Percentiles rank a stretch among this genome's conserved stretches.
Conservation (phyloP, 1,140 invertebrate genomes). For the Tetramorium alpestre region DNA sequence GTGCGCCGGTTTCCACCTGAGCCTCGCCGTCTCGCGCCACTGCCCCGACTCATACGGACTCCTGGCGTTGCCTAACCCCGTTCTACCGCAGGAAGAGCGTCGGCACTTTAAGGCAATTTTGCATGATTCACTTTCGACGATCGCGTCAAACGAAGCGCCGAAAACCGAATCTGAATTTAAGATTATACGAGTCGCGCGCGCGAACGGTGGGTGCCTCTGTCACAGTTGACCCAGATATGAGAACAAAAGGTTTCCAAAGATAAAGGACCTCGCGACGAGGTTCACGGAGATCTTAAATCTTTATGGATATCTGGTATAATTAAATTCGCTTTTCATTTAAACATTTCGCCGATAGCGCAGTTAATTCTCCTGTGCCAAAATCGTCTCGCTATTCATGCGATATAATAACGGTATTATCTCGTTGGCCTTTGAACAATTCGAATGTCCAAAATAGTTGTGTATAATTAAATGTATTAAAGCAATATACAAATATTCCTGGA, state of each 20-base stretch:
- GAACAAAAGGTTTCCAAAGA: constrained; percentile 31
- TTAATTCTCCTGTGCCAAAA: not conserved
- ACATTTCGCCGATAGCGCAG: not conserved
- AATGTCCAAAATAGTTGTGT: not conserved
- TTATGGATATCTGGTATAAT: constrained; percentile 11
- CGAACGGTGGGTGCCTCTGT: not conserved
- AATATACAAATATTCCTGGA: not conserved
- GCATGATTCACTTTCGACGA: constrained; percentile 46
- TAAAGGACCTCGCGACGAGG: constrained; percentile 7
- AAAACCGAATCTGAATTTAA: constrained; percentile 9
- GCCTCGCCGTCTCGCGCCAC: constrained; percentile 41
- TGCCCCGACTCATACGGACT: constrained; percentile 30
- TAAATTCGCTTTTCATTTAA: not conserved
- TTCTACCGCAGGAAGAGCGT: constrained; percentile 2
- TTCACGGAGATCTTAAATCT: constrained; percentile 13
- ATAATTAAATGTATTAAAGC: not conserved
- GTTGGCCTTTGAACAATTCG: not conserved
- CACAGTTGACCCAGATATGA: constrained; percentile 36
- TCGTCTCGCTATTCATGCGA: not conserved
- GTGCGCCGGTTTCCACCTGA: constrained; percentile 42
- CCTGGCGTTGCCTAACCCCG: constrained; percentile 36
- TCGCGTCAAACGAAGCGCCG: not conserved
- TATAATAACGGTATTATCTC: not conserved
- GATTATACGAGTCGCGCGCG: not conserved
- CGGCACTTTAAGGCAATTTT: constrained; percentile 38